Conservation (phyloP, 2,113 vertebrate species). For the Pterocles burchelli region DNA sequence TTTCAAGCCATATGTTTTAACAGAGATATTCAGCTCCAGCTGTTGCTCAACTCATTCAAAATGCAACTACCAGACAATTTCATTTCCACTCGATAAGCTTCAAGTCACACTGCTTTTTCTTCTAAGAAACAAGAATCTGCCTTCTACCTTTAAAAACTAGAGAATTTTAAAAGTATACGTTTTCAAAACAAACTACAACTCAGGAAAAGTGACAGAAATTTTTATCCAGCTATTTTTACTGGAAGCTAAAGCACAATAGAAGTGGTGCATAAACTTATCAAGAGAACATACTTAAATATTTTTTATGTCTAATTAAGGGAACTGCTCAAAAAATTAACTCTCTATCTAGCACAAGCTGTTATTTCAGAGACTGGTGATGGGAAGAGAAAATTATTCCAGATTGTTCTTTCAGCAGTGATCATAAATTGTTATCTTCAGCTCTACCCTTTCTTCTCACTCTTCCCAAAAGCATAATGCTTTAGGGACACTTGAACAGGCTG, state of each 20-base stretch:
- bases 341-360: not conserved
- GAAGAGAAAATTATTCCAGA: not conserved
- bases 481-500: not conserved
- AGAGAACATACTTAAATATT: not conserved
- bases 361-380: not conserved
- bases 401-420: not conserved
- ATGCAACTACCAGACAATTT: not conserved
- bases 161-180: not conserved
- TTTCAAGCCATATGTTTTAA: not conserved
- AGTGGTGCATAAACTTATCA: not conserved
- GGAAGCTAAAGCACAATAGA: not conserved
- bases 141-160: not conserved
- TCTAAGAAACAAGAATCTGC: not conserved
- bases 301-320: not conserved
- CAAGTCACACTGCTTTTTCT: not conserved
- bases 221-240: not conserved
- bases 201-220: not conserved
- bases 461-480: not conserved
- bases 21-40: not conserved
- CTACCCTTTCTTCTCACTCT: not conserved
- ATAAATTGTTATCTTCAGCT: not conserved
- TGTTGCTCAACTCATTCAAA: constrained; percentile 3
- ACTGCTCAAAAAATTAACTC: not conserved
- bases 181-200: not conserved
- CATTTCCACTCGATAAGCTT: not conserved